Evolutionary conservation across 2,888 invertebrate genomes (phyloP).

Genomic region (Lasioglossum pauxillum): DNA sequence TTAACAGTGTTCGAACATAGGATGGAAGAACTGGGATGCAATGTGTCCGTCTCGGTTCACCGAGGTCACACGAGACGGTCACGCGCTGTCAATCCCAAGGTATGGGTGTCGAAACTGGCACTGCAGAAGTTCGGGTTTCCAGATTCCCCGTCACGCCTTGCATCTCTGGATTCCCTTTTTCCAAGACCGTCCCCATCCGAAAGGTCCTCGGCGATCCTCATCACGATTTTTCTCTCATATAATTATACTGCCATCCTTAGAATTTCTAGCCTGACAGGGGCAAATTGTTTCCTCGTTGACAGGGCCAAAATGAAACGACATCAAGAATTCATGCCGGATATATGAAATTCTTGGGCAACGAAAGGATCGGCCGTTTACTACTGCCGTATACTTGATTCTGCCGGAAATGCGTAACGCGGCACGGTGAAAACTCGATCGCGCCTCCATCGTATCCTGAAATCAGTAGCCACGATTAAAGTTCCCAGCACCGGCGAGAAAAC

Average conservation of each 20-base stretch:
- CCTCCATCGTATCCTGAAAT: slow-evolving; percentile 62
- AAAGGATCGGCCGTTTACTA: slow-evolving; percentile 40
- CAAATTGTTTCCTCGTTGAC: background rate
- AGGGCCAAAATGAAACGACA: slow-evolving; percentile 1
- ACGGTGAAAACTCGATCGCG: slow-evolving; percentile 67
- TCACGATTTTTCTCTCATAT: no score
- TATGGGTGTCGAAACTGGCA: slow-evolving; percentile 71
- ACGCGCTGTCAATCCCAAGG: slow-evolving; percentile 71
- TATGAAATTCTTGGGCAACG: slow-evolving; percentile 54
- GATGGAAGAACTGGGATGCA: slow-evolving; percentile 51
- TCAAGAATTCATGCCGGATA: slow-evolving; percentile 51
- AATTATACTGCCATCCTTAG: background rate
- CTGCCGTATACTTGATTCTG: slow-evolving; percentile 17
- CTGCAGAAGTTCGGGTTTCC: slow-evolving; percentile 60
- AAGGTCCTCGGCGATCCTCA: background rate
- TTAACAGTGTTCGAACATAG: background rate
- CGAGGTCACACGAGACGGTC: slow-evolving; percentile 72
- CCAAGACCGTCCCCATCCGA: background rate
- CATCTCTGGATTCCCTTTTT: background rate
- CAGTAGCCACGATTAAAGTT: slow-evolving; percentile 43
- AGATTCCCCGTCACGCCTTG: slow-evolving; percentile 33
- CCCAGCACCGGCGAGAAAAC: slow-evolving; percentile 36
- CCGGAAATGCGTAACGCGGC: slow-evolving; percentile 62
- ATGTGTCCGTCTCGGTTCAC: slow-evolving; percentile 71
- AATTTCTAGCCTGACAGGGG: background rate